Percentiles rank a stretch among this genome's conserved stretches.
phyloP scores from a whole-genome alignment of 2,888 invertebrate genomes.

The Ferrisia virgata region DNA sequence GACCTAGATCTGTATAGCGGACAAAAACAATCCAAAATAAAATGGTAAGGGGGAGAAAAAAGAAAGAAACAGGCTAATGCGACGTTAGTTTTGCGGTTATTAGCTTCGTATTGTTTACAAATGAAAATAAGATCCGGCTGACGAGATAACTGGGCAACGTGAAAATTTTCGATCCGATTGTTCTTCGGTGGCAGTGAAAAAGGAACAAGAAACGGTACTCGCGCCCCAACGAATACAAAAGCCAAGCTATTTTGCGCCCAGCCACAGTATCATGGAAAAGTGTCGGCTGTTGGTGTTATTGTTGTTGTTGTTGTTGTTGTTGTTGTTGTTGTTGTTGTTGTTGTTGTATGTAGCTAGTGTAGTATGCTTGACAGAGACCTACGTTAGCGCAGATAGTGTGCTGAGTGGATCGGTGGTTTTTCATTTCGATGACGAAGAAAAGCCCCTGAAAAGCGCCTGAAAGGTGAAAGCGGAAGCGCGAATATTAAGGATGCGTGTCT shows the following conservation, averaged over 20 bases:
- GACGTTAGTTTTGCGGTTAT: not conserved
- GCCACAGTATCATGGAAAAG: not conserved
- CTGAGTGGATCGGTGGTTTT: not conserved
- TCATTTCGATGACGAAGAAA: not conserved
- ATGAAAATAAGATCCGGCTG: not conserved
- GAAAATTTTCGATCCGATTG: not conserved
- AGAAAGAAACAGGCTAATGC: too few relatives aligned
- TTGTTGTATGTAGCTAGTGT: too few relatives aligned
- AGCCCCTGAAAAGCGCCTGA: not conserved
- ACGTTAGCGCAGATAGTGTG: not conserved
- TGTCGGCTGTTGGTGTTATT: too few relatives aligned
- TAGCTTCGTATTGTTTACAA: not conserved
- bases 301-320: too few relatives aligned
- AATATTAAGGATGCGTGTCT: constrained; percentile 30
- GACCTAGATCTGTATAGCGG: too few relatives aligned
- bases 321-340: too few relatives aligned
- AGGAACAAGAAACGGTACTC: not conserved
- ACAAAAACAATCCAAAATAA: too few relatives aligned
- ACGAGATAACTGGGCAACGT: not conserved
- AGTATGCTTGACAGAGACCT: too few relatives aligned
- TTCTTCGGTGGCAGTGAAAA: not conserved
- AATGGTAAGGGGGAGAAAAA: too few relatives aligned
- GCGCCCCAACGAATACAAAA: not conserved
- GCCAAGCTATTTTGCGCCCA: not conserved
- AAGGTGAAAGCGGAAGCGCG: not conserved